Conservation (phyloP, 2,797 vertebrate species). For the Eutrigla gurnardus region DNA sequence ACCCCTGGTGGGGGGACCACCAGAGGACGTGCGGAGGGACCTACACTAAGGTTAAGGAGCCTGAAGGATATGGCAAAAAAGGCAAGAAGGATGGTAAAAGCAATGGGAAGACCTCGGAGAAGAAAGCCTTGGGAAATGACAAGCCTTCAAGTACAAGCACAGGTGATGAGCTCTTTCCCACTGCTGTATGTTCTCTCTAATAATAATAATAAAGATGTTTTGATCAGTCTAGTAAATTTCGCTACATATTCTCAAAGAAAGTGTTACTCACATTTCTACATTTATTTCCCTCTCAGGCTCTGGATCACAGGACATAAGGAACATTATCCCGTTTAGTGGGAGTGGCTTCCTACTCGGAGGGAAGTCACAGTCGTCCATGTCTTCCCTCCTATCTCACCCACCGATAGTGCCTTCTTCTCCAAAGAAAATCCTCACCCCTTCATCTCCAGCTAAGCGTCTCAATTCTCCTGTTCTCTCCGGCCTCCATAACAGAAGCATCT, state of each 20-base stretch:
- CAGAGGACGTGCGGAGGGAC: constrained; percentile 90
- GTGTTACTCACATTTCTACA: background rate
- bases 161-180: constrained; percentile 37
- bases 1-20: constrained; percentile 95
- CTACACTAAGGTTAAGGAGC: constrained; percentile 93
- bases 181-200: background rate
- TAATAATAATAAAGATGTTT: background rate
- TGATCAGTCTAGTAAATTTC: background rate
- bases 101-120: constrained; percentile 35
- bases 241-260: background rate
- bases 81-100: constrained; percentile 55
- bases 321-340: constrained; percentile 89
- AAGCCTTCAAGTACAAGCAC: constrained; percentile 51
- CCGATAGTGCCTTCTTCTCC: constrained; percentile 50
- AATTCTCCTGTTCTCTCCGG: constrained; percentile 10
- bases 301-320: constrained; percentile 74
- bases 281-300: constrained; percentile 73
- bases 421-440: constrained; percentile 22
- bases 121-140: constrained; percentile 27
- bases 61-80: constrained; percentile 90
- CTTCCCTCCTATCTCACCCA: constrained; percentile 48
- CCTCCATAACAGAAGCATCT: background rate
- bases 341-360: constrained; percentile 89
- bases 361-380: constrained; percentile 26
- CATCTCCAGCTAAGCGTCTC: constrained; percentile 19